Conservation (phyloP, 1,140 invertebrate genomes). For the Temnothorax nylanderi region DNA sequence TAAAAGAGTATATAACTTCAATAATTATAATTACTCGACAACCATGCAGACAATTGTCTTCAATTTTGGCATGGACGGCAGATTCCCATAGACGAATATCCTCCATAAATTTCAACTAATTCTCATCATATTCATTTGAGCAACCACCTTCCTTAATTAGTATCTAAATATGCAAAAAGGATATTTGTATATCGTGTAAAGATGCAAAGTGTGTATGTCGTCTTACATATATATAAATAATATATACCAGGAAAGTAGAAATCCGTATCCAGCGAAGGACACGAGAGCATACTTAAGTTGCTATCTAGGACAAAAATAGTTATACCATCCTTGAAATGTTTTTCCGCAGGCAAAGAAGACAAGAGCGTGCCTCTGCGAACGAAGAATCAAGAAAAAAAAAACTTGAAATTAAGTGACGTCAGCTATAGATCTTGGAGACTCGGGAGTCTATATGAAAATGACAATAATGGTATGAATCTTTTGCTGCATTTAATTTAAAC, state of each 20-base stretch:
- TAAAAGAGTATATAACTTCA: too few relatives aligned
- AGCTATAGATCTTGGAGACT: slow-evolving; percentile 84
- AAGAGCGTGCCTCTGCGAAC: slow-evolving; percentile 65
- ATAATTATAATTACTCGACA: too few relatives aligned
- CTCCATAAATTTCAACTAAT: too few relatives aligned
- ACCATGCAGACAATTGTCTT: too few relatives aligned
- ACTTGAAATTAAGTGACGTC: slow-evolving; percentile 80
- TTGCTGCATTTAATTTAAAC: not conserved
- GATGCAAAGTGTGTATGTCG: not conserved
- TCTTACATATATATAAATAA: not conserved
- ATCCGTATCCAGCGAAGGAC: not conserved
- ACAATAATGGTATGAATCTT: slow-evolving; percentile 74
- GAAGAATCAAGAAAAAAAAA: slow-evolving; percentile 76
- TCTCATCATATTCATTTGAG: too few relatives aligned
- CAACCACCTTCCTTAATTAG: not conserved
- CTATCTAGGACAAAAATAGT: not conserved
- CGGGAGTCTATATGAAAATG: slow-evolving; percentile 82
- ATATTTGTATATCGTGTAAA: not conserved
- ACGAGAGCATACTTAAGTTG: not conserved
- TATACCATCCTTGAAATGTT: slow-evolving; percentile 2
- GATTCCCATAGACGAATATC: too few relatives aligned
- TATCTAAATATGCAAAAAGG: not conserved
- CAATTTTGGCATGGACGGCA: too few relatives aligned
- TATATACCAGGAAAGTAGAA: not conserved
- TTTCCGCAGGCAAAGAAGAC: slow-evolving; percentile 73